These are phyloP conservation scores for Oryzias dopingdopingensis DNA, from an alignment of 2,797 vertebrate species.

Conservation along the genomic window DNA sequence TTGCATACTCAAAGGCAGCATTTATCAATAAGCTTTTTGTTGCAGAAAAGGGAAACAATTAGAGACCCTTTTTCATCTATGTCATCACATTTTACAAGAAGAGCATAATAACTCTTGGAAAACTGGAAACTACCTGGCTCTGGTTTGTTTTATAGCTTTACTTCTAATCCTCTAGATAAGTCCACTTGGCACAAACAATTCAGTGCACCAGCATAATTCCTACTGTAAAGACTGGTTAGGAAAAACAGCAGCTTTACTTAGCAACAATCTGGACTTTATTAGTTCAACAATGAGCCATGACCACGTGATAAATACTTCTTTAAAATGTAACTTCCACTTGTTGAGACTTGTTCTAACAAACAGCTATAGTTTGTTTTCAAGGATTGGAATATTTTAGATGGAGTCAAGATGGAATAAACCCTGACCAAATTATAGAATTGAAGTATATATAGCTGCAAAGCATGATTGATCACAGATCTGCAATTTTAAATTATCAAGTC, in stretches of 20 bases:
- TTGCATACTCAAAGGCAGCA: background rate
- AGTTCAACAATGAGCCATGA: conserved; percentile 34
- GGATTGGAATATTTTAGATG: background rate
- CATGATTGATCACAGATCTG: too few relatives aligned
- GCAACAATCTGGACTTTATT: conserved; percentile 28
- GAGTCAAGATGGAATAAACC: too few relatives aligned
- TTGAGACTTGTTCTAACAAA: conserved; percentile 27
- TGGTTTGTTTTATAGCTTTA: conserved; percentile 32
- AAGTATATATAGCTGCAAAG: too few relatives aligned
- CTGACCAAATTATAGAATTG: too few relatives aligned
- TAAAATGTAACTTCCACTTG: conserved; percentile 22
- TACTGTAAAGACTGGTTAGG: conserved; percentile 20
- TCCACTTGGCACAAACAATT: conserved; percentile 34
- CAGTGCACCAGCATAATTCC: conserved; percentile 7
- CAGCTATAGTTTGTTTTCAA: conserved; percentile 12
- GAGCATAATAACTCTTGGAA: conserved; percentile 15
- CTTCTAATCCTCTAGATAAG: conserved; percentile 36
- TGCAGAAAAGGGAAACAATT: too few relatives aligned
- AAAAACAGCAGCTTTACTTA: conserved; percentile 43
- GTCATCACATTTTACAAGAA: conserved; percentile 9
- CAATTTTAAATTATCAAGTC: too few relatives aligned
- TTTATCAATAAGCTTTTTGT: conserved; percentile 6
- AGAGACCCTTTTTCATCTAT: too few relatives aligned
- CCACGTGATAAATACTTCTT: conserved; percentile 33
- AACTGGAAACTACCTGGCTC: conserved; percentile 22